Percentiles rank a stretch among this genome's conserved stretches.
Conservation (phyloP, 2,888 invertebrate genomes). For the Archips xylosteana region DNA sequence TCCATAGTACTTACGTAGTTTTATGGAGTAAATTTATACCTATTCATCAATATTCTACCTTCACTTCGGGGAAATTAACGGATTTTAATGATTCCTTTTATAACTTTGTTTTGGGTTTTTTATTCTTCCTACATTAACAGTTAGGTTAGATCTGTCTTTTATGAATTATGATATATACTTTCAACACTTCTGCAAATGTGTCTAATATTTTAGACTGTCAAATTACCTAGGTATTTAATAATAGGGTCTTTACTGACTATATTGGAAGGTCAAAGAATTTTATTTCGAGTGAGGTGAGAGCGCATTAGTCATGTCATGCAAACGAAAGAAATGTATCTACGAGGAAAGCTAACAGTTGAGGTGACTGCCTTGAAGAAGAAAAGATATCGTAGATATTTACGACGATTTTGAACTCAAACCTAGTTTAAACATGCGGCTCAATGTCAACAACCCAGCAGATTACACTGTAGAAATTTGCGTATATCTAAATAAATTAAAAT, state of each 20-base stretch:
- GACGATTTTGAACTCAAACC: constrained; percentile 35
- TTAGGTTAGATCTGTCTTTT: no score
- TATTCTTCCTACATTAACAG: background rate
- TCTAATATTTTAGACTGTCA: no score
- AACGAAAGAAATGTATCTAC: background rate
- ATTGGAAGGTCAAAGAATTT: background rate
- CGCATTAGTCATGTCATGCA: background rate
- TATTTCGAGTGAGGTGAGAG: background rate
- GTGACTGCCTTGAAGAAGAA: background rate
- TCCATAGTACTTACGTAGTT: background rate
- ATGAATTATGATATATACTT: no score
- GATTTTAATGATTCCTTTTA: no score
- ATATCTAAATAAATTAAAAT: constrained; percentile 43
- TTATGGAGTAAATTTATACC: background rate
- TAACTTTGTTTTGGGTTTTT: background rate
- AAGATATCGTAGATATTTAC: constrained; percentile 13
- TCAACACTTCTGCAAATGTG: no score
- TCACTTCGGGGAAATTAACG: no score
- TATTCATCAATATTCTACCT: no score
- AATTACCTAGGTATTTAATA: background rate
- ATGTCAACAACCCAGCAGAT: constrained; percentile 45
- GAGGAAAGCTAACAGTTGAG: background rate
- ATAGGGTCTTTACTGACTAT: background rate
- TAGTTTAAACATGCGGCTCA: constrained; percentile 24
- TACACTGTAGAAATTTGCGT: constrained; percentile 19